Evolutionary conservation across 2,113 vertebrate genomes (phyloP), one percentile per base, ranked within the genome.

Genomic region (Vidua macroura): DNA sequence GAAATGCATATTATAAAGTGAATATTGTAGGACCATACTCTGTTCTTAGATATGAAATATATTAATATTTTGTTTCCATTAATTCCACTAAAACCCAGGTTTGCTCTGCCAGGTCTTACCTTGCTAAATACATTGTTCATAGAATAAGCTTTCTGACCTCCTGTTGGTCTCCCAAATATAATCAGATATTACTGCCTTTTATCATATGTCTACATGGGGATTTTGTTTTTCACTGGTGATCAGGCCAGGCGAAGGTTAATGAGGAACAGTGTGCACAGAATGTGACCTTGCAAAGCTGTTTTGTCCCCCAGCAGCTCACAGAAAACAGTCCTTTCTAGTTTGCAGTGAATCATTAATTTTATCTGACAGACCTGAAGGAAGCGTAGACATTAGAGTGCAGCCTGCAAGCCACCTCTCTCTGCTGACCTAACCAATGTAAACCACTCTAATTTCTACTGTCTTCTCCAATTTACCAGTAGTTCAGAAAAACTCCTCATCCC

Each of bases 361-460:
- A 92, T 77, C 81, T 95, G 97, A 97, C 96, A 97, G 96, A 97
- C 90, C 93, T 97, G 94, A 97, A 97, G 94, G 94, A 74, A 89
- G 89, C 86, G 17, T 24, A 91, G 72, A 81, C 53, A 93, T 91
- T 80, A 86, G 78, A 9, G 43, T 81, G 83, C 86, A 95, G 87
- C 70, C 83, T 90, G 75, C 78, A 91, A 94, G 67, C 60, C 92
- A 96, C 96, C 94, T 97, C 82, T 93, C 88, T 97, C 83, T 88
- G 91, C 82, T 95, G 96, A 94, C 86, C 90, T 96, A 92, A 83
- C 60, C 90, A 94, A 39, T 96, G 97, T n/a, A 94, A 97, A 94
- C 96, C 87, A 95, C 58, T 90, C 35, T 92, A 19, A 92, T 96
- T 96, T 94, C 83, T 95, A 51, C 88, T 97, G 94, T 96, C 95